Evolutionary conservation across 2,888 invertebrate species (phyloP).

Genomic region (Crocallis elinguaria): DNA sequence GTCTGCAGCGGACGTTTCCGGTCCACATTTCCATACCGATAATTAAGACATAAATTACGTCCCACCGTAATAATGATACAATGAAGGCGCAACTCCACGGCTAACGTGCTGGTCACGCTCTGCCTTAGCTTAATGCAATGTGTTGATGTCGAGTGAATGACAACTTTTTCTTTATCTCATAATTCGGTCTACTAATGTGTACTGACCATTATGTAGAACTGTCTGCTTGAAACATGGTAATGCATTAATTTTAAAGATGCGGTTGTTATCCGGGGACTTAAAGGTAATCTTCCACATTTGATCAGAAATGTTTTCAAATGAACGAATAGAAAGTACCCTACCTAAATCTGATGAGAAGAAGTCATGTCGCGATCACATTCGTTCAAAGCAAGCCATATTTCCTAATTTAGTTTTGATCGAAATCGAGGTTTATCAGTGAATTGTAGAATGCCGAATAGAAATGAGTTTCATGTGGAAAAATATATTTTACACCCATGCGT

Average conservation of each 20-base stretch:
- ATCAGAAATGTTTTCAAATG: background rate
- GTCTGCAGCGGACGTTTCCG: slow-evolving; percentile 68
- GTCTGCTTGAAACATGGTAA: slow-evolving; percentile 54
- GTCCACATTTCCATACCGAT: slow-evolving; percentile 63
- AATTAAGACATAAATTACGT: slow-evolving; percentile 82
- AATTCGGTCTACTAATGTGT: slow-evolving; percentile 52
- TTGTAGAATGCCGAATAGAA: no score
- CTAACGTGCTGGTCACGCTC: slow-evolving; percentile 76
- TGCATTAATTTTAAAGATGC: slow-evolving; percentile 59
- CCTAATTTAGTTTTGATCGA: no score
- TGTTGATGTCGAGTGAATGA: slow-evolving; percentile 57
- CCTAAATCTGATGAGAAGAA: no score
- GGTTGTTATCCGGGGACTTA: background rate
- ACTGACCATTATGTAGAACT: slow-evolving; percentile 32
- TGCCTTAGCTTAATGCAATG: slow-evolving; percentile 51
- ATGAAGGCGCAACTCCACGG: slow-evolving; percentile 70
- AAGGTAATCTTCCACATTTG: background rate
- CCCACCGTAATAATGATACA: slow-evolving; percentile 59
- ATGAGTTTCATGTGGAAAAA: no score
- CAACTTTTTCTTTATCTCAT: slow-evolving; percentile 52
- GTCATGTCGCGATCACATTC: no score
- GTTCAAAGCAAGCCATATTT: no score
- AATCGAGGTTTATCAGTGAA: no score
- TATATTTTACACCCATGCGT: no score
- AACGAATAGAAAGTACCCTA: background rate